Percentiles rank a stretch among this genome's conserved stretches.
These are phyloP conservation scores for Leptosomus discolor DNA, from an alignment of 2,113 vertebrate species.

Conservation along the genomic window DNA sequence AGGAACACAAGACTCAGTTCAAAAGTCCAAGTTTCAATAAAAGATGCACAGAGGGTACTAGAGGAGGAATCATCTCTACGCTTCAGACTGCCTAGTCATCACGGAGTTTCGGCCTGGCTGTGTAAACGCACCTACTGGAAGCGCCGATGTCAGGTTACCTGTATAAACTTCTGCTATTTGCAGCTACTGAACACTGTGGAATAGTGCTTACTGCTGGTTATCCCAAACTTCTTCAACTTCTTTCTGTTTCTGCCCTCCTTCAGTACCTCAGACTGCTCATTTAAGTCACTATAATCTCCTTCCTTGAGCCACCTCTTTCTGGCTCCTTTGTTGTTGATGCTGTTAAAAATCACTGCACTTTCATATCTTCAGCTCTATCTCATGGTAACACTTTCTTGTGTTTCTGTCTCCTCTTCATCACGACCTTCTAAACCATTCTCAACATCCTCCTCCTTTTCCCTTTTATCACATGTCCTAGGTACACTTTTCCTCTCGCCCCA, in stretches of 20 bases:
- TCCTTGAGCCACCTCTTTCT: neutral
- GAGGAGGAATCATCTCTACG: neutral
- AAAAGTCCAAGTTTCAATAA: neutral
- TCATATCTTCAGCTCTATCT: neutral
- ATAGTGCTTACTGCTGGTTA: neutral
- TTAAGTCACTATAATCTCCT: neutral
- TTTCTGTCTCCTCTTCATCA: neutral
- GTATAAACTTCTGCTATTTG: neutral
- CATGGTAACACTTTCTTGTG: neutral
- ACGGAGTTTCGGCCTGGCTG: neutral
- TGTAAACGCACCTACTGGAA: neutral
- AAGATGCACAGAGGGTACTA: neutral
- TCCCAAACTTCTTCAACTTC: neutral
- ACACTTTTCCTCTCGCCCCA: neutral
- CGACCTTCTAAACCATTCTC: neutral
- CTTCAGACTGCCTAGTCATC: neutral
- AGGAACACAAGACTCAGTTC: neutral
- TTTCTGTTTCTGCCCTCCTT: neutral
- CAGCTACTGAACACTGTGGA: neutral
- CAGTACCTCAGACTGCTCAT: neutral
- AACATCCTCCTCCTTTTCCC: neutral
- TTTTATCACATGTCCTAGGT: neutral
- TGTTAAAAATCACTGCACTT: neutral
- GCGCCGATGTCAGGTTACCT: neutral
- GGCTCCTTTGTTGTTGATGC: neutral